Conservation (phyloP, 2,888 invertebrate species). For the Epsilonema sp. region DNA sequence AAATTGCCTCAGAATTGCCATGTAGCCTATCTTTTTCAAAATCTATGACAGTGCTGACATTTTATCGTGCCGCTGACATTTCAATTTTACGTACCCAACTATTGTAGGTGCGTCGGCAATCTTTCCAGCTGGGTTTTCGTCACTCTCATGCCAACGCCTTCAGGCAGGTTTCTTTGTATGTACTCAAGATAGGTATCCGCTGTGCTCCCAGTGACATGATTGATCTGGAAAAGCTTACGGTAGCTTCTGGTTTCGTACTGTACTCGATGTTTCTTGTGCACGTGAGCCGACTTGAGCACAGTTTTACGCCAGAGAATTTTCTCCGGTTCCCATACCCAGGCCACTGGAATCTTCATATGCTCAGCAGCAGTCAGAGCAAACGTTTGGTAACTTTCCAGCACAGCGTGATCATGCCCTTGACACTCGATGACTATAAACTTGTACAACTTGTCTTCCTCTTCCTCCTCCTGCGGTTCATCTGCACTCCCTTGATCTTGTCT, state of each 20-base stretch:
- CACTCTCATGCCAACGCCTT: conserved; percentile 75
- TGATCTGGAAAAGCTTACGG: conserved; percentile 48
- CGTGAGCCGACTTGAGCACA: conserved; percentile 63
- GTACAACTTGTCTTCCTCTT: too few relatives aligned
- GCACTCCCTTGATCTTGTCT: too few relatives aligned
- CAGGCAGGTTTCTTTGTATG: conserved; percentile 82
- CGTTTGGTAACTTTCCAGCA: conserved; percentile 64
- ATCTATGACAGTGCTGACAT: too few relatives aligned
- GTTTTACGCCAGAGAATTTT: conserved; percentile 41
- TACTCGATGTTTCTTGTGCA: conserved; percentile 74
- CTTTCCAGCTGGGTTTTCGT: conserved; percentile 6
- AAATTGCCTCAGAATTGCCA: too few relatives aligned
- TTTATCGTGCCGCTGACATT: too few relatives aligned
- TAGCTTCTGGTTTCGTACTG: conserved; percentile 90
- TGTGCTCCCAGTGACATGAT: conserved; percentile 75
- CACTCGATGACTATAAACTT: too few relatives aligned
- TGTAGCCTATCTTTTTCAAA: too few relatives aligned
- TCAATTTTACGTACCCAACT: too few relatives aligned
- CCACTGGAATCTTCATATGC: conserved; percentile 43
- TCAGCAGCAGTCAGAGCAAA: conserved; percentile 60
- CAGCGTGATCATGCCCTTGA: conserved; percentile 69
- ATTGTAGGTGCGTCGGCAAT: too few relatives aligned
- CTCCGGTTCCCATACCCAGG: neutral
- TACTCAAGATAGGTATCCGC: conserved; percentile 88
- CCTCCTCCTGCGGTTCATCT: too few relatives aligned